These are phyloP conservation scores for Chloroceryle inda DNA, from an alignment of 2,797 vertebrate genomes.

Conservation along the genomic window DNA sequence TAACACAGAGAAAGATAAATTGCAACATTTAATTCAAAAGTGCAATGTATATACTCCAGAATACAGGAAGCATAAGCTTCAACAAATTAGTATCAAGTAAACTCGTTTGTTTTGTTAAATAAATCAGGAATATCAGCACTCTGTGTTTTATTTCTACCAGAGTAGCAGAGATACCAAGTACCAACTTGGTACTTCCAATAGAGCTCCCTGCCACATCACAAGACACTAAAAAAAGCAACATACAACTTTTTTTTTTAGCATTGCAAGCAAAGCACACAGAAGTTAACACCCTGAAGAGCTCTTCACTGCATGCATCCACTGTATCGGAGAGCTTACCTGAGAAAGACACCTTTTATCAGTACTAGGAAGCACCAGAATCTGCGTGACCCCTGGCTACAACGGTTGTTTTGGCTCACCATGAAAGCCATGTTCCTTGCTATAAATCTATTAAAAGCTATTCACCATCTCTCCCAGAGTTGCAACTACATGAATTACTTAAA, in stretches of 20 bases:
- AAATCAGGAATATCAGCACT: not conserved
- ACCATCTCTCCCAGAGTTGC: conserved; percentile 6
- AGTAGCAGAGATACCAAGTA: not conserved
- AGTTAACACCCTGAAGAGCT: not conserved
- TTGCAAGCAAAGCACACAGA: not conserved
- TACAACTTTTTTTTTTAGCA: not conserved
- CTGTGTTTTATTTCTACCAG: not conserved
- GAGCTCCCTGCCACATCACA: not conserved
- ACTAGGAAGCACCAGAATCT: not conserved
- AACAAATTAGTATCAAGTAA: not conserved
- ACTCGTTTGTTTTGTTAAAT: not conserved
- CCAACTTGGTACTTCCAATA: not conserved
- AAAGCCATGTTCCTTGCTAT: not conserved
- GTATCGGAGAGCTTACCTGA: not conserved
- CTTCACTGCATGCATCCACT: not conserved
- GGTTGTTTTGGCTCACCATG: not conserved
- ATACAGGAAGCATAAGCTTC: not conserved
- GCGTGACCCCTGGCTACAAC: not conserved
- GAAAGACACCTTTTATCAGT: not conserved
- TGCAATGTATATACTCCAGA: not conserved
- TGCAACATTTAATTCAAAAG: not conserved
- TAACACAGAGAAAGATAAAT: not conserved
- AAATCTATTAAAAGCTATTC: conserved; percentile 22
- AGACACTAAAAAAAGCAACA: not conserved
- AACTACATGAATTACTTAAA: not conserved